Evolutionary conservation across 2,113 vertebrate genomes (phyloP), one percentile per base, ranked within the genome.

Genomic region (Cephalopholis sonnerati): DNA sequence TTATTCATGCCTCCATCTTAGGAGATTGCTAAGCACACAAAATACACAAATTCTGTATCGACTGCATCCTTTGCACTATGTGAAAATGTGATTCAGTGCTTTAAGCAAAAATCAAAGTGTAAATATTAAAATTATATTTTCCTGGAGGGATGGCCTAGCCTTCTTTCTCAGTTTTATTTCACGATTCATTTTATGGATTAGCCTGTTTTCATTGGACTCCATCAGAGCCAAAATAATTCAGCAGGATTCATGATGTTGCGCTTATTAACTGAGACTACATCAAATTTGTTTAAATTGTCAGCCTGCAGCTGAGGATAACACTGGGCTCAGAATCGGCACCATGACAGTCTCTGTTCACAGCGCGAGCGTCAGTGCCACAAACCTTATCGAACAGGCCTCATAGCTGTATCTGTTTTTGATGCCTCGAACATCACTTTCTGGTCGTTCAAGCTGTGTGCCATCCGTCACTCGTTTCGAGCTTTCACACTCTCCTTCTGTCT

Each of bases 321-420:
- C 65, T 15, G 55, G 66, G 48, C 25, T 51, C 36, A 48, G 24
- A 85, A 12, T 61, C 24, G 18, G 22, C 17, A 18, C 20, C 16
- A 0, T 59, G n/a, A 50, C 27, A 68, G 22, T 10, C 66, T 71
- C n/a, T 25, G 12, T 53, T 58, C 55, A 65, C 81, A 53, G 59
- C 46, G 22, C 9, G 50, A 46, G 22, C 57, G 57, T 80, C 59
- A 51, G 57, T 55, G 67, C 65, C 57, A 57, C 58, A 54, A 69
- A 71, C 39, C 12, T 77, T 16, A 77, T 44, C 2, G 3, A 71
- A 62, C 17, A 50, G 64, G 29, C 46, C 48, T 29, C 41, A 2
- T 17, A 20, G 65, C n/a, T 22, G 17, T 57, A 32, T 46, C 48
- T 24, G 62, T 73, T 73, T 86, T 25, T 69, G 46, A 84, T 79